Evolutionary conservation across 2,888 invertebrate species (phyloP).

Genomic region (Sclerodermus sp.): DNA sequence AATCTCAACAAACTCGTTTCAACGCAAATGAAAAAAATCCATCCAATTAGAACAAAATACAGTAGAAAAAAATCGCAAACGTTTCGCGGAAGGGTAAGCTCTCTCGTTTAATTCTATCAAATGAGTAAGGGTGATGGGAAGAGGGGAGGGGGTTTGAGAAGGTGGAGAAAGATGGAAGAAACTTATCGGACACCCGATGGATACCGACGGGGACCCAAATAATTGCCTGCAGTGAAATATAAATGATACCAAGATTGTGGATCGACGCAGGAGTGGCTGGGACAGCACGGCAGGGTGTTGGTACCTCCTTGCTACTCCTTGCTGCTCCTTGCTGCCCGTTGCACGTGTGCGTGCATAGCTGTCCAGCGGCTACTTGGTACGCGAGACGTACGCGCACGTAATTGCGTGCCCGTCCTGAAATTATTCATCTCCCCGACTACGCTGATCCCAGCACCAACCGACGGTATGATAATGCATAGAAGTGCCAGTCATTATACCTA

Average conservation of each 20-base stretch:
- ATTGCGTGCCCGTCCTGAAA: conserved; percentile 57
- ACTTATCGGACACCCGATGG: no score
- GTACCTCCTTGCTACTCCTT: background rate
- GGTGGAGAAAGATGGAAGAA: no score
- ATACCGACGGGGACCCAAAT: no score
- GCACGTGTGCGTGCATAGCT: conserved; percentile 20
- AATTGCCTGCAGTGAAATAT: conserved; percentile 52
- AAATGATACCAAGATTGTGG: conserved; percentile 50
- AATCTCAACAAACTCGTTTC: no score
- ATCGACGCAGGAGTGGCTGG: conserved; percentile 25
- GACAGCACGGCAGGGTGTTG: conserved; percentile 4
- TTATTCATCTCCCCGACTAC: conserved; percentile 54
- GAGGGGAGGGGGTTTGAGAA: no score
- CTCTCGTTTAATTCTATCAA: no score
- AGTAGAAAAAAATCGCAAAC: no score
- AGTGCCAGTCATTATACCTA: conserved; percentile 56
- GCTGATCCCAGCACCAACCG: conserved; percentile 42
- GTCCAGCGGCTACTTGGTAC: conserved; percentile 54
- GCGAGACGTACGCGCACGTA: conserved; percentile 56
- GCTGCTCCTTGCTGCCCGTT: background rate
- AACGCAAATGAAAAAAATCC: no score
- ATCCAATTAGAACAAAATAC: no score
- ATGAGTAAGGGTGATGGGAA: no score
- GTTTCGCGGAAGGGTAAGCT: no score
- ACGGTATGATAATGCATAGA: conserved; percentile 56